phyloP scores from a whole-genome alignment of 2,888 invertebrate species.

The Isoperla grammatica region DNA sequence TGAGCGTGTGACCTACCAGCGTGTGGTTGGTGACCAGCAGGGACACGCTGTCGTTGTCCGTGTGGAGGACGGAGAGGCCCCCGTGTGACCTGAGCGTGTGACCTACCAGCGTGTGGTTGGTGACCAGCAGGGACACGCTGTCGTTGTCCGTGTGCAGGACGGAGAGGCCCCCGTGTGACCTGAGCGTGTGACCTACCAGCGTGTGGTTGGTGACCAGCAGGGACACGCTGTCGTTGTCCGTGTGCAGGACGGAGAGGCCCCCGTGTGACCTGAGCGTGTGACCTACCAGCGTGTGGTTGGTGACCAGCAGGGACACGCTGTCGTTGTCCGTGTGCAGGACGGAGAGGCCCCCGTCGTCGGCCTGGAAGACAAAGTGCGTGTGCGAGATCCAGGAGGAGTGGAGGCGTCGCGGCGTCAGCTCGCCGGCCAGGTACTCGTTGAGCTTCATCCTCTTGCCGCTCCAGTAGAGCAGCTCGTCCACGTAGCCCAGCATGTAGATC shows the following conservation, averaged over 20 bases:
- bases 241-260: conserved; percentile 71
- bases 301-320: conserved; percentile 71
- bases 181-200: conserved; percentile 68
- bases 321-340: conserved; percentile 75
- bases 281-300: conserved; percentile 80
- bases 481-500: conserved; percentile 83
- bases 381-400: conserved; percentile 78
- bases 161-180: conserved; percentile 75
- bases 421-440: conserved; percentile 72
- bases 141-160: conserved; percentile 75
- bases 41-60: conserved; percentile 69
- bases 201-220: conserved; percentile 83
- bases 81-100: too few species aligned
- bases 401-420: conserved; percentile 63
- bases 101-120: conserved; percentile 80
- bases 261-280: conserved; percentile 49
- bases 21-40: conserved; percentile 83
- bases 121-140: conserved; percentile 71
- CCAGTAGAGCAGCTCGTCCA: conserved; percentile 85
- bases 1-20: conserved; percentile 68
- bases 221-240: conserved; percentile 69
- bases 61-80: conserved; percentile 71
- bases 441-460: conserved; percentile 79
- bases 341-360: conserved; percentile 77
- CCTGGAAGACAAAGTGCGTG: conserved; percentile 79